Conservation (phyloP, 2,797 vertebrate genomes). For the Propithecus perrieri region DNA sequence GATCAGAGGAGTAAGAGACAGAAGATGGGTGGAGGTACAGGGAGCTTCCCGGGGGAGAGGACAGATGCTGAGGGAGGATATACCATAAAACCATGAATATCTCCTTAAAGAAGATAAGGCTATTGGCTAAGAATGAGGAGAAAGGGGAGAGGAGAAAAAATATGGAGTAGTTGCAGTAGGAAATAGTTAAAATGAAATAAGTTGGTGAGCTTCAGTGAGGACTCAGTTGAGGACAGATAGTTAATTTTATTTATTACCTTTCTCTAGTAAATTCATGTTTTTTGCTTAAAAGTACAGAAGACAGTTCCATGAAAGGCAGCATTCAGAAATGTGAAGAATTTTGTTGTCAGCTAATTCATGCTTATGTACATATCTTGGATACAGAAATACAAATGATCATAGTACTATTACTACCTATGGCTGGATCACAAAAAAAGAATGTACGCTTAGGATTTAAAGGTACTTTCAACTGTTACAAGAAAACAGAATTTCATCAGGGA, state of each 20-base stretch:
- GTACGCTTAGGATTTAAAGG: background rate
- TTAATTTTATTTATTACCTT: constrained; percentile 19
- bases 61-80: background rate
- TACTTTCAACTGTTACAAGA: constrained; percentile 31
- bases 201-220: background rate
- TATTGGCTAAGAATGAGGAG: background rate
- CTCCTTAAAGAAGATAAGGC: background rate
- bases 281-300: background rate
- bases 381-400: constrained; percentile 6
- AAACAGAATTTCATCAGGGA: background rate
- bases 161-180: background rate
- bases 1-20: background rate
- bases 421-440: background rate
- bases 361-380: background rate
- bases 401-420: background rate
- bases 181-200: background rate
- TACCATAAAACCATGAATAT: background rate
- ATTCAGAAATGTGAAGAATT: constrained; percentile 32
- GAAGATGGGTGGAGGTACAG: background rate
- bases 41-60: background rate
- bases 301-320: background rate
- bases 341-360: background rate
- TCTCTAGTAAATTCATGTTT: background rate
- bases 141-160: background rate
- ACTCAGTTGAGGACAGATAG: background rate